A percentile compares a stretch with the other conserved stretches of the same genome.
These are phyloP conservation scores for Lutra lutra DNA, from an alignment of 2,797 vertebrate species.

Conservation along the genomic window DNA sequence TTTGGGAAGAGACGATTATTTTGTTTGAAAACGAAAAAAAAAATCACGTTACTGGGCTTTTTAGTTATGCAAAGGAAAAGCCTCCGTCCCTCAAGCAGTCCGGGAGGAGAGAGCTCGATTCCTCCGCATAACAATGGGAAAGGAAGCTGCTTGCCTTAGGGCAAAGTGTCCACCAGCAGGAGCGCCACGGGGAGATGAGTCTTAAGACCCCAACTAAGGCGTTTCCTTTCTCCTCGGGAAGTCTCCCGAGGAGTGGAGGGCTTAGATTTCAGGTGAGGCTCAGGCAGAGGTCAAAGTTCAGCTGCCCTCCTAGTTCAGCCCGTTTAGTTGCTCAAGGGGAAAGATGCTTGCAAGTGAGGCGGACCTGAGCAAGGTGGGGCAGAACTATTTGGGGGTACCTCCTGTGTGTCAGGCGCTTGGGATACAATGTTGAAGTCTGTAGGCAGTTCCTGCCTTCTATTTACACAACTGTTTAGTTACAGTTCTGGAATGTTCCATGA, in stretches of 20 bases:
- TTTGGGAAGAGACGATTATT: constrained; percentile 47
- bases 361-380: neutral
- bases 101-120: neutral
- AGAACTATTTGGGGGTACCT: neutral
- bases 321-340: neutral
- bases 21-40: constrained; percentile 1
- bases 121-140: neutral
- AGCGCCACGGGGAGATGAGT: neutral
- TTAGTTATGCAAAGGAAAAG: constrained; percentile 53
- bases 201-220: neutral
- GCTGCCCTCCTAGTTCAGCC: neutral
- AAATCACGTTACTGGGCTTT: neutral
- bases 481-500: neutral
- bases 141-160: neutral
- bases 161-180: neutral
- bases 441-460: neutral
- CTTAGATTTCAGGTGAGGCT: neutral
- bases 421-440: neutral
- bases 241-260: neutral
- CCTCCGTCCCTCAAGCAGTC: neutral
- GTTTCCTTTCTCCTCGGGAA: neutral
- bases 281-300: neutral
- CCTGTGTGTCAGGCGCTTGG: constrained; percentile 50
- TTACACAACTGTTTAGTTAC: neutral
- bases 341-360: neutral